Base-by-base conservation (phyloP, 2,888 invertebrate genomes). In the Eudemis profundana region DNA sequence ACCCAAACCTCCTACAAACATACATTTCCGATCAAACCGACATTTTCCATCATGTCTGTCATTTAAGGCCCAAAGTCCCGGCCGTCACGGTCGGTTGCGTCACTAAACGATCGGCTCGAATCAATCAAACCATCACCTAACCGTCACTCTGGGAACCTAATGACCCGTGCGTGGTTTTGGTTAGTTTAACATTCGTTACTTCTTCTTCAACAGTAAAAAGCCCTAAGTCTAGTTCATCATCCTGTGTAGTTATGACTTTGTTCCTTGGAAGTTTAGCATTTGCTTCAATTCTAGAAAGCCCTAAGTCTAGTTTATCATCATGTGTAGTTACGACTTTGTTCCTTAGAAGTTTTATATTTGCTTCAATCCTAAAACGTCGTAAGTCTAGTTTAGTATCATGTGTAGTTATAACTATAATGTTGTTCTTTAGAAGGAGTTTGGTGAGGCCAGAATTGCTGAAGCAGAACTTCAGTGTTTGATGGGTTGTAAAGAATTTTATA, bases 91-190 rank as follows among this genome's bases (percentile, higher is more conserved):
- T 66, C 69, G 71, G 75, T 68, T 74, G 72, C 23, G 49, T 70
- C 60, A 65, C 70, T 72, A 73, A 74, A 73, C 68, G 69, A 70
- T 69, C 61, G 68, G 63, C 59, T 46, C 60, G 66, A 75, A 75
- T 75, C 75, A 75, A 75, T 75, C 74, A 74, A 69, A 47, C 72
- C 68, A 54, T 66, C 74, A 72, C 74, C 72, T 72, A 62, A 56
- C 54, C 44, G 56, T 57, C 61, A 29, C 57, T 61, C 56, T 44
- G 21, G n/a, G 14, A 8, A 23, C 23, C 63, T 69, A 72, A 72
- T 72, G 72, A 72, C 67, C 70, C 68, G 40, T 66, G 49, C 50
- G 5, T 47, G 63, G 69, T 69, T 69, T 69, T 70, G 72, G 72
- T 72, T 70, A 70, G 69, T 72, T 72, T 40, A 53, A 42, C 59